Evolutionary conservation across 2,797 vertebrate species (phyloP).

Genomic region (Arctocebus calabarensis): DNA sequence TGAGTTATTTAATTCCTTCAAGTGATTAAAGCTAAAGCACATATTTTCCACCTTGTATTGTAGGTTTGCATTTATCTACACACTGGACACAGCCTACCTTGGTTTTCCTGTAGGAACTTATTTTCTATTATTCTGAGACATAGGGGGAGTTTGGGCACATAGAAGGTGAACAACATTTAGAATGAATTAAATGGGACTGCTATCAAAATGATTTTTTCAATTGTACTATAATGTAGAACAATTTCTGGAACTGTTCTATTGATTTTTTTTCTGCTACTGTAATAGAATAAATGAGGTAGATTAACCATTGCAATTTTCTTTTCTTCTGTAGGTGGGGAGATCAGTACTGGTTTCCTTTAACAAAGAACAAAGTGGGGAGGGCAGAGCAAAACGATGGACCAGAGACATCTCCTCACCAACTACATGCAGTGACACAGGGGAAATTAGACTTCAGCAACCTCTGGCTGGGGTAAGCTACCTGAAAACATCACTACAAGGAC

Average conservation of each 20-base stretch:
- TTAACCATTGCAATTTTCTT: not conserved
- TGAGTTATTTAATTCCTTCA: conserved; percentile 39
- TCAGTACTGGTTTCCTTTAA: not conserved
- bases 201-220: not conserved
- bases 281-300: not conserved
- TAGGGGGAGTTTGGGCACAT: not conserved
- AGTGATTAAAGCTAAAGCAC: conserved; percentile 3
- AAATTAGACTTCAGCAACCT: no score
- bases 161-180: not conserved
- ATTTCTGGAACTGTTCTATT: not conserved
- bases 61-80: not conserved
- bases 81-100: not conserved
- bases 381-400: no score
- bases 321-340: not conserved
- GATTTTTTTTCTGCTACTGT: not conserved
- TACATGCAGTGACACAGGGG: no score
- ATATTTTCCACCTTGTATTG: not conserved
- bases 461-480: no score
- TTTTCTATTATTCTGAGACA: not conserved
- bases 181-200: not conserved
- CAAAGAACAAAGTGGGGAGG: not conserved
- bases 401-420: no score
- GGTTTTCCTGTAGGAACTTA: not conserved
- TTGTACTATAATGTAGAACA: not conserved
- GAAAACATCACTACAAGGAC: no score